Percentiles rank a stretch among this genome's conserved stretches.
These are phyloP conservation scores for Momotus momota DNA, from an alignment of 2,797 vertebrate species.

Conservation along the genomic window DNA sequence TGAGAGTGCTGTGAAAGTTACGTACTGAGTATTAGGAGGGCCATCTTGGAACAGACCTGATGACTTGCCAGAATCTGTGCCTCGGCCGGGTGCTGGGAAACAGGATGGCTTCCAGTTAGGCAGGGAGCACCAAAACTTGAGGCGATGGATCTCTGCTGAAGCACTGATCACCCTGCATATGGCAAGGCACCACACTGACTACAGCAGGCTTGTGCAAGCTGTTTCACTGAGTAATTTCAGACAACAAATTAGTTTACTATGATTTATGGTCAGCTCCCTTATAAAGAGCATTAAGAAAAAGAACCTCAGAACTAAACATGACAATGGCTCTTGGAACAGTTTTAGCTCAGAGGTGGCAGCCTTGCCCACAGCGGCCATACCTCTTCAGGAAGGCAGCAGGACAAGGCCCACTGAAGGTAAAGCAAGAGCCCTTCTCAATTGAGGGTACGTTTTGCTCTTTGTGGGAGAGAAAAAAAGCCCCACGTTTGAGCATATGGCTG, in stretches of 20 bases:
- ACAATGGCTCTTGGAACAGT: background rate
- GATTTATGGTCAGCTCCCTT: background rate
- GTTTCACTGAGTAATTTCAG: background rate
- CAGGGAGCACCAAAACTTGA: background rate
- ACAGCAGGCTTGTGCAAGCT: background rate
- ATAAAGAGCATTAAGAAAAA: background rate
- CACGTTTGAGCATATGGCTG: background rate
- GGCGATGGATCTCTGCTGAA: background rate
- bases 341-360: background rate
- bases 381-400: background rate
- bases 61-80: background rate
- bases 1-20: background rate
- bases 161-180: background rate
- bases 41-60: background rate
- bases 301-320: background rate
- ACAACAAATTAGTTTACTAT: background rate
- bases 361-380: background rate
- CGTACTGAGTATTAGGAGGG: background rate
- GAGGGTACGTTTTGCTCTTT: background rate
- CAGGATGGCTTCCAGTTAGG: background rate
- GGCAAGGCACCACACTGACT: fast-evolving
- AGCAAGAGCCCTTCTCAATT: background rate
- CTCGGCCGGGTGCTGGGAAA: background rate
- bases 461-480: background rate
- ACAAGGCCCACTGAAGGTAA: background rate